A percentile compares a stretch with the other conserved stretches of the same genome.
Conservation (phyloP, 2,113 vertebrate species). For the Panthera uncia region DNA sequence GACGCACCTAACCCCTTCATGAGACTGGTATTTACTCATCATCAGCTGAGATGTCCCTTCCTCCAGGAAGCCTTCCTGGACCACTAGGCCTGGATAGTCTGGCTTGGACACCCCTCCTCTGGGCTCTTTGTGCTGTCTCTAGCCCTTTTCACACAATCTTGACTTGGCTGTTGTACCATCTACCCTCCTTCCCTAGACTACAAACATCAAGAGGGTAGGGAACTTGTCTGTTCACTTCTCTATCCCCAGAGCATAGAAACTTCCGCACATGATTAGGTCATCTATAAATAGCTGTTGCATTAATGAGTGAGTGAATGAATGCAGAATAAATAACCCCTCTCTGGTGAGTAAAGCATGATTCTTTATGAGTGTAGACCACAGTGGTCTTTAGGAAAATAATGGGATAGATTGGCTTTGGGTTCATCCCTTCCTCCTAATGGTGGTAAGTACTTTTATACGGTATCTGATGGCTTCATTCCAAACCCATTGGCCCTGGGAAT, state of each 20-base stretch:
- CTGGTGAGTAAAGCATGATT: background rate
- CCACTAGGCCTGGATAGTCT: background rate
- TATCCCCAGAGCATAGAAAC: background rate
- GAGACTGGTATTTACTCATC: background rate
- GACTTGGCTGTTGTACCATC: background rate
- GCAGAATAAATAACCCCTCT: background rate
- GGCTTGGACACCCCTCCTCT: background rate
- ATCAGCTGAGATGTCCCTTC: background rate
- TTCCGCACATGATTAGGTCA: background rate
- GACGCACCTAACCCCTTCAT: background rate
- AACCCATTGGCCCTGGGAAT: background rate
- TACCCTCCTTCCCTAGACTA: background rate
- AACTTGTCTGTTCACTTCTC: background rate
- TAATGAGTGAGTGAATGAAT: background rate
- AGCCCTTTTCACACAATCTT: background rate
- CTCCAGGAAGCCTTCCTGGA: constrained; percentile 23
- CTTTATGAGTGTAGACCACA: background rate
- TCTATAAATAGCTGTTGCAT: background rate
- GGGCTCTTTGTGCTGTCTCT: background rate
- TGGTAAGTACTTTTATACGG: background rate
- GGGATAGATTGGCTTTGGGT: background rate
- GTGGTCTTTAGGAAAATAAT: background rate
- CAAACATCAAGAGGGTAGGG: background rate
- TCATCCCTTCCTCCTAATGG: background rate
- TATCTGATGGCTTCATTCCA: background rate